Base-by-base conservation (phyloP, 2,797 vertebrate species). In the Heliangelus exortis region DNA sequence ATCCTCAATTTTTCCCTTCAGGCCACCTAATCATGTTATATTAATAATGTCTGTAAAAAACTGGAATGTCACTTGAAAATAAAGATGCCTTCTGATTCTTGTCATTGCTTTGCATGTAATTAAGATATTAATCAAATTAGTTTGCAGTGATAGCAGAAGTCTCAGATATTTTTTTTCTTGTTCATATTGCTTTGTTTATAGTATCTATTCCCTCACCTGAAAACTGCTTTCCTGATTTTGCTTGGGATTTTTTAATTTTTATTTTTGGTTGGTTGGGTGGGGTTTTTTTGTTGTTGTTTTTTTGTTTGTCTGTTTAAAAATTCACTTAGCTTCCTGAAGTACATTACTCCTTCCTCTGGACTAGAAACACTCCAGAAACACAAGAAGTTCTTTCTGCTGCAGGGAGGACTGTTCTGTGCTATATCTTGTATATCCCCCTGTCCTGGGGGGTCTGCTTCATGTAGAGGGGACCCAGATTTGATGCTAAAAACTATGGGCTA, bases 21-120 rank as follows among this genome's bases (percentile, higher is more conserved):
- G 93, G 74, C 87, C 62, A 95, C 85, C 93, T 91, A 94, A 96
- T 96, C 97, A 92, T 71, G 81, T 85, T 89, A 83, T 88, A 87
- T 91, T 95, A 91, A 96, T 96, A 96, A 96, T 59, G 93, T 84
- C 85, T 81, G 66, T 82, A 92, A 96, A 73, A 94, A 96, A 93
- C 54, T 79, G 82, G 91, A 97, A 87, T 78, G 91, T 80, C 81
- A 89, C 68, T 91, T 91, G 87, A 89, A 94, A 96, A 95, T 90
- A 81, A 75, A 96, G 86, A 90, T 81, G 41, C 13, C 28, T 71
- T 69, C 76, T 67, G 36, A 66, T 72, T 79, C 74, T 91, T 82
- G 58, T 34, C 17, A 69, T 90, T 92, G 61, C 43, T 88, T 89
- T 84, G 61, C 15, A 74, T 76, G 45, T 41, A 84, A 79, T 93